These are phyloP conservation scores for Orchestia grillus DNA, from an alignment of 1,140 invertebrate genomes.

Conservation along the genomic window DNA sequence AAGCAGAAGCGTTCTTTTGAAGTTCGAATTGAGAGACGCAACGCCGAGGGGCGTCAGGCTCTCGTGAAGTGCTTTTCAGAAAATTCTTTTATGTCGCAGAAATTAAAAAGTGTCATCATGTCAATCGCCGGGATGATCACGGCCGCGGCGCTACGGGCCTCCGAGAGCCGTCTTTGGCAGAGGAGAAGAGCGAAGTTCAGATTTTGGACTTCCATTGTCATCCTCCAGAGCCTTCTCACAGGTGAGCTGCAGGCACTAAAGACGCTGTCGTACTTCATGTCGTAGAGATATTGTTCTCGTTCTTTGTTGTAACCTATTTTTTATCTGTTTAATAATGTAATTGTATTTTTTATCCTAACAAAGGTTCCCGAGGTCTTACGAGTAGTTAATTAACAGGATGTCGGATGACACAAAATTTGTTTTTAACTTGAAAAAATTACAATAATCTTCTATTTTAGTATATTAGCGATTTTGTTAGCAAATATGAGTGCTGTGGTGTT, in stretches of 20 bases:
- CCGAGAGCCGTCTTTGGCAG: neutral
- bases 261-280: no score
- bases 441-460: no score
- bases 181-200: neutral
- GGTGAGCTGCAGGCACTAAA: neutral
- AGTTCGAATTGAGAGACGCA: neutral
- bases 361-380: no score
- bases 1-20: neutral
- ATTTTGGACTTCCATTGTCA: neutral
- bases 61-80: neutral
- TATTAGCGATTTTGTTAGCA: no score
- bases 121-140: constrained; percentile 18
- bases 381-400: no score
- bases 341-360: no score
- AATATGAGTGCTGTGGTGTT: no score
- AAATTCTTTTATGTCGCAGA: neutral
- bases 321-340: no score
- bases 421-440: no score
- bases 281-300: no score
- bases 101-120: constrained; percentile 12
- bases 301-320: no score
- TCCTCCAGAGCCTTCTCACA: neutral
- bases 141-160: neutral
- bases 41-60: neutral
- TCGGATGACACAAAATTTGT: no score